Percentiles rank a stretch among this genome's conserved stretches.
Evolutionary conservation across 2,888 invertebrate species (phyloP).

Genomic region (Pocota personata): DNA sequence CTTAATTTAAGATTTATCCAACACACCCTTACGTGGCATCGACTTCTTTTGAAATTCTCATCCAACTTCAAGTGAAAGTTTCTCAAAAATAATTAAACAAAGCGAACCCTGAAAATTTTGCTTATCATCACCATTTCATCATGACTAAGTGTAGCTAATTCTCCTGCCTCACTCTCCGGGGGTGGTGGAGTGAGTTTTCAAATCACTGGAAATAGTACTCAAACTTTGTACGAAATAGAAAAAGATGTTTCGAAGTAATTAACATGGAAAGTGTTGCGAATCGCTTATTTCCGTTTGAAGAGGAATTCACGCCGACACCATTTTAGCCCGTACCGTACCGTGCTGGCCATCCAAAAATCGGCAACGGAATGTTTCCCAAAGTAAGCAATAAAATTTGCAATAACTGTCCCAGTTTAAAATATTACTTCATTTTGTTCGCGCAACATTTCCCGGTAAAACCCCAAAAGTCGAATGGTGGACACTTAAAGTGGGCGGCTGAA

Average conservation of each 20-base stretch:
- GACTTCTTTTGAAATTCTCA: neutral
- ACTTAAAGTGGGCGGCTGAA: conserved; percentile 16
- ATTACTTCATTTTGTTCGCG: conserved; percentile 72
- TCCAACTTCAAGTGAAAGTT: conserved; percentile 28
- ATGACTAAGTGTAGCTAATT: conserved; percentile 77
- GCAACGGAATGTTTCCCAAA: conserved; percentile 57
- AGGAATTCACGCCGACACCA: conserved; percentile 9
- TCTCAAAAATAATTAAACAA: conserved; percentile 60
- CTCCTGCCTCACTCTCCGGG: neutral
- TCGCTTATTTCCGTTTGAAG: conserved; percentile 45
- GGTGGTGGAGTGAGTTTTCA: conserved; percentile 11
- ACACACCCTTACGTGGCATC: neutral
- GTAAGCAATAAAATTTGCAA: conserved; percentile 73
- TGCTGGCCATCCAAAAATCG: neutral
- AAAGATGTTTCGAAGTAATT: conserved; percentile 75
- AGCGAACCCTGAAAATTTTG: conserved; percentile 75
- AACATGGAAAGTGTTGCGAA: conserved; percentile 74
- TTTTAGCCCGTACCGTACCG: neutral
- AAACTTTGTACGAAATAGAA: conserved; percentile 44
- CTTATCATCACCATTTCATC: conserved; percentile 76
- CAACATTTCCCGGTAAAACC: conserved; percentile 44
- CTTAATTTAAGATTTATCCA: conserved; percentile 54
- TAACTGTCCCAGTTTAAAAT: conserved; percentile 73
- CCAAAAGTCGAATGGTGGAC: conserved; percentile 51
- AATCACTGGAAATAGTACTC: conserved; percentile 54